A percentile compares a stretch with the other conserved stretches of the same genome.
Evolutionary conservation across 2,888 invertebrate species (phyloP).

Genomic region (Melipona bicolor): DNA sequence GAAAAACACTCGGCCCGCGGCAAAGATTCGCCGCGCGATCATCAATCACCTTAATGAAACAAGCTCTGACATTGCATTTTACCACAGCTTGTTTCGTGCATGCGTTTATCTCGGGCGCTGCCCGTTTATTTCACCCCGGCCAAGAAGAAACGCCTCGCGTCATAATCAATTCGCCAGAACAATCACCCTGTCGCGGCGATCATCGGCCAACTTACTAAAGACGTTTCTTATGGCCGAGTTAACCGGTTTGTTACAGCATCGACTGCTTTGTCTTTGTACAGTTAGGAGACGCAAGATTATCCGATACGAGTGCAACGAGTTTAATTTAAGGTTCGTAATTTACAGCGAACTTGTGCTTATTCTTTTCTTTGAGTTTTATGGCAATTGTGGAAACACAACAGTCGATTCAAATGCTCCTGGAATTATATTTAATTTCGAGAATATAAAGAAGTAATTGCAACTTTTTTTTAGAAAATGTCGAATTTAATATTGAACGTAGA

Average conservation of each 20-base stretch:
- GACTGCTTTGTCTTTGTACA: not conserved
- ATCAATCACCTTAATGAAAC: slow-evolving; percentile 47
- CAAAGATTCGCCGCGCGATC: slow-evolving; percentile 5
- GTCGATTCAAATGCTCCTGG: too few relatives aligned
- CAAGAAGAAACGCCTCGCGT: not conserved
- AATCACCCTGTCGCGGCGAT: not conserved
- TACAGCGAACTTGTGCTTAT: too few relatives aligned
- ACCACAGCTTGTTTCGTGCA: slow-evolving; percentile 27
- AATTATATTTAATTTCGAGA: not conserved
- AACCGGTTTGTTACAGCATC: not conserved
- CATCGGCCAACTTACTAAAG: not conserved
- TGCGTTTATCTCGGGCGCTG: slow-evolving; percentile 12
- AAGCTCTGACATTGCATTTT: slow-evolving; percentile 37
- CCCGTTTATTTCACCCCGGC: slow-evolving; percentile 22
- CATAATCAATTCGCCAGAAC: slow-evolving; percentile 4
- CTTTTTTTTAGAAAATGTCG: too few relatives aligned
- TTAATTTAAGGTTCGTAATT: too few relatives aligned
- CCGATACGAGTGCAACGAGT: too few relatives aligned
- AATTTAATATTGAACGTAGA: too few relatives aligned
- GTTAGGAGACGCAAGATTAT: too few relatives aligned
- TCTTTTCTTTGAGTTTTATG: not conserved
- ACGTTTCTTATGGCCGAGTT: not conserved
- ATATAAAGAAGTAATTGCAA: not conserved
- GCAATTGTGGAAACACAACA: not conserved
- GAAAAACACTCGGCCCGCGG: not conserved